Conservation (phyloP, 2,113 vertebrate genomes). For the Cyanoramphus novaezelandiae region DNA sequence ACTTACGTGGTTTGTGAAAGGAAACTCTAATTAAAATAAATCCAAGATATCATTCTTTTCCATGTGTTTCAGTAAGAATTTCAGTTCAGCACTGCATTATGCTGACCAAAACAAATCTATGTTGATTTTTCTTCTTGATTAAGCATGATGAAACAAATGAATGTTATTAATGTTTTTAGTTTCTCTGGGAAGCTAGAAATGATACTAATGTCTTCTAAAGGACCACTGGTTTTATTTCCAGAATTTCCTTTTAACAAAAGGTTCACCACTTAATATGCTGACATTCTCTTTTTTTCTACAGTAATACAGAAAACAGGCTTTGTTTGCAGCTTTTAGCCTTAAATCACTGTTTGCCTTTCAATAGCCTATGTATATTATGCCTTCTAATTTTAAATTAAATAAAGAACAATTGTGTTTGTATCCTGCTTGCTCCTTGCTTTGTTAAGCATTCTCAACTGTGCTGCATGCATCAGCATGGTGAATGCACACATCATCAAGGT, state of each 20-base stretch:
- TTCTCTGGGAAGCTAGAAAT: not conserved
- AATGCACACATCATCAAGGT: not conserved
- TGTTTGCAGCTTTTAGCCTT: not conserved
- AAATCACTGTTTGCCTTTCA: not conserved
- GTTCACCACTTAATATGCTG: not conserved
- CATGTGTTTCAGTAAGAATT: not conserved
- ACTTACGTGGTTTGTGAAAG: not conserved
- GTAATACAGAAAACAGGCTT: not conserved
- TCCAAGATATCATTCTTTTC: not conserved
- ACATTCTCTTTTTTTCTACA: not conserved
- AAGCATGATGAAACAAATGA: not conserved
- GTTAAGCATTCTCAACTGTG: not conserved
- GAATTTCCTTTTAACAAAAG: not conserved
- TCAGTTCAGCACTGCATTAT: not conserved
- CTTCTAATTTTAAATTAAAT: not conserved
- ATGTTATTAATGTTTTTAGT: not conserved
- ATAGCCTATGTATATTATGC: not conserved
- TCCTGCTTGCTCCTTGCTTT: not conserved
- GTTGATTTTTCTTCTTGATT: not conserved
- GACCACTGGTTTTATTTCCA: not conserved
- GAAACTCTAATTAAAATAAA: not conserved
- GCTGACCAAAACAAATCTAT: not conserved
- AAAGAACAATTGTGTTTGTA: not conserved
- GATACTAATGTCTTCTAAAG: not conserved
- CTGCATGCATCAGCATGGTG: not conserved